Conservation (phyloP, 2,113 vertebrate species). For the Ophiodon elongatus region DNA sequence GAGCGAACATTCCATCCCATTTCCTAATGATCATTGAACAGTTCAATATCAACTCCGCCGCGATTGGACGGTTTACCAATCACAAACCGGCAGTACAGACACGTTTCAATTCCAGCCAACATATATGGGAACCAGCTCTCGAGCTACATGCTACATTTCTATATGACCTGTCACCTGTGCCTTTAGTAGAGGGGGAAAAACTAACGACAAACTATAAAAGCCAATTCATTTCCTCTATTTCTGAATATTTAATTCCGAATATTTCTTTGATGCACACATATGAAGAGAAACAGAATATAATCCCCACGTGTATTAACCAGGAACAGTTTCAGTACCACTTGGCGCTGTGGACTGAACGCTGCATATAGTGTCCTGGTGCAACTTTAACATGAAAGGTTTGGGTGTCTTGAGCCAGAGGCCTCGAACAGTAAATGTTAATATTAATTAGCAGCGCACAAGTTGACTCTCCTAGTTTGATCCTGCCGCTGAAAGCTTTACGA, state of each 20-base stretch:
- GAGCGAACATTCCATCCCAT: too few relatives aligned
- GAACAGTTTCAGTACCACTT: neutral
- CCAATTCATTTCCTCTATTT: too few relatives aligned
- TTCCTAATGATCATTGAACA: too few relatives aligned
- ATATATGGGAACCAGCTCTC: too few relatives aligned
- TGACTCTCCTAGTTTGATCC: slow-evolving; percentile 2
- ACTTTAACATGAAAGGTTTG: slow-evolving; percentile 23
- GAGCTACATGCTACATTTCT: too few relatives aligned
- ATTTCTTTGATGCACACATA: neutral
- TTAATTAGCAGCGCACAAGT: slow-evolving; percentile 15
- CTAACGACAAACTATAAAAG: neutral
- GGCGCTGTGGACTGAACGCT: neutral
- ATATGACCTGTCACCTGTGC: too few relatives aligned
- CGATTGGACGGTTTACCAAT: too few relatives aligned
- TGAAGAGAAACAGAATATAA: neutral
- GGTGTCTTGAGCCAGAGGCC: neutral
- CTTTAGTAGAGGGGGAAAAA: neutral
- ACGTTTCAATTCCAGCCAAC: too few relatives aligned
- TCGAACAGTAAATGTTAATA: neutral
- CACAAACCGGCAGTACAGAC: too few relatives aligned
- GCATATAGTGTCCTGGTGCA: neutral
- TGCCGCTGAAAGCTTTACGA: neutral
- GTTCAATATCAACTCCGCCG: too few relatives aligned
- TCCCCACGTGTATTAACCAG: neutral
- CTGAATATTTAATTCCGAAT: neutral